Evolutionary conservation across 1,140 invertebrate species (phyloP).

Genomic region (Copidosoma floridanum): DNA sequence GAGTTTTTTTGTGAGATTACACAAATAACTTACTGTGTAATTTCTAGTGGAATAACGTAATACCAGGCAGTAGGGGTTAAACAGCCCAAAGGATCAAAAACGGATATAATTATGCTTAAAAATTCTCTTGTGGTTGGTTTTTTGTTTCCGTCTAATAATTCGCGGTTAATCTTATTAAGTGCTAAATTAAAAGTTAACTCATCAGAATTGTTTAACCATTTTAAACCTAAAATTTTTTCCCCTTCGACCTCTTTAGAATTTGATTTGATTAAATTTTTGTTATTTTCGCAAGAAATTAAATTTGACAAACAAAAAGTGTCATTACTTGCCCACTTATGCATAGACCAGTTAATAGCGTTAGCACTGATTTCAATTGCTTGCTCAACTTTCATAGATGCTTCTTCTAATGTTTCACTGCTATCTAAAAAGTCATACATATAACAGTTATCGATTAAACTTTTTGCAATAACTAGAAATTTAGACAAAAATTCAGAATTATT

Average conservation of each 20-base stretch:
- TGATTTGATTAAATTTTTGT: too few relatives aligned
- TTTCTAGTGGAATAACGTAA: too few relatives aligned
- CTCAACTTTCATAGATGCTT: neutral
- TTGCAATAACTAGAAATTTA: neutral
- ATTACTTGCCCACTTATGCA: constrained; percentile 11
- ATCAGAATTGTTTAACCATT: constrained; percentile 32
- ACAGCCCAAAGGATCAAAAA: too few relatives aligned
- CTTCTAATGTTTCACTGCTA: neutral
- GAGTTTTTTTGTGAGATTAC: too few relatives aligned
- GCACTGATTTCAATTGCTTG: constrained; percentile 11
- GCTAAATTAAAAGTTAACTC: constrained; percentile 24
- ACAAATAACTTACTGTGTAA: too few relatives aligned
- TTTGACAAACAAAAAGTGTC: constrained; percentile 17
- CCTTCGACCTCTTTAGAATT: too few relatives aligned
- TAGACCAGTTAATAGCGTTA: too few relatives aligned
- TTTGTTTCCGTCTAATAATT: constrained; percentile 23
- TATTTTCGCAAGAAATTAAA: too few relatives aligned
- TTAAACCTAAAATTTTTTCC: constrained; percentile 26
- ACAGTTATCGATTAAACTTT: neutral
- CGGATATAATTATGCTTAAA: too few relatives aligned
- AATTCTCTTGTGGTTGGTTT: constrained; percentile 25
- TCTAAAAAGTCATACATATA: constrained; percentile 20
- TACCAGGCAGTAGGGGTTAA: too few relatives aligned
- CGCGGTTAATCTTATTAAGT: constrained; percentile 31
- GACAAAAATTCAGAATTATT: neutral